Evolutionary conservation across 2,113 vertebrate species (phyloP).

Genomic region (mouse (Mus musculus)): DNA sequence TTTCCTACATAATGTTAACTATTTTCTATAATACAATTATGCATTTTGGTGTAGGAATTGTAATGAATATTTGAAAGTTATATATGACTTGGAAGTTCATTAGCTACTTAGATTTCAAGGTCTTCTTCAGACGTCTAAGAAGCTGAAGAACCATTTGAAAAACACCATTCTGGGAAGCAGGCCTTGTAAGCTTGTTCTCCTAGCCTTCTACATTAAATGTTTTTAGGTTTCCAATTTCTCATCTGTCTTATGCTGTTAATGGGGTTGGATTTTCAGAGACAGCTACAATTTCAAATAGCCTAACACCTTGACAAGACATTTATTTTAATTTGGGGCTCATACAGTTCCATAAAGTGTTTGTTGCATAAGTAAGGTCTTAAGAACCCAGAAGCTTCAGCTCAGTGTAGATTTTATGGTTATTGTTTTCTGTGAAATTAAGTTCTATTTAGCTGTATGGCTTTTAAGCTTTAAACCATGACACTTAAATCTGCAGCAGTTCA

Average conservation of each 20-base stretch:
- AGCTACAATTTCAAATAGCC: slow-evolving; percentile 62
- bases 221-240: slow-evolving; percentile 30
- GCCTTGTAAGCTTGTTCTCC: background rate
- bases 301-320: slow-evolving; percentile 48
- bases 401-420: slow-evolving; percentile 46
- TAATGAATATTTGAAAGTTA: slow-evolving; percentile 59
- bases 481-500: slow-evolving; percentile 3
- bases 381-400: slow-evolving; percentile 48
- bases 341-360: slow-evolving; percentile 31
- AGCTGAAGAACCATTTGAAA: background rate
- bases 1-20: slow-evolving; percentile 58
- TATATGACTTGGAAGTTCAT: slow-evolving; percentile 62
- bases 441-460: slow-evolving; percentile 55
- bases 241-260: slow-evolving; percentile 6
- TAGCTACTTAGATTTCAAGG: slow-evolving; percentile 18
- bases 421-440: slow-evolving; percentile 53
- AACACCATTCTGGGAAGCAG: background rate
- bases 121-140: background rate
- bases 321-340: slow-evolving; percentile 66
- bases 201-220: background rate
- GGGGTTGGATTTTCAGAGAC: slow-evolving; percentile 46
- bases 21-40: slow-evolving; percentile 66
- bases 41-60: slow-evolving; percentile 53
- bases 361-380: slow-evolving; percentile 54
- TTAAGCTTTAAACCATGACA: slow-evolving; percentile 30